These are phyloP conservation scores for Symphodus melops DNA, from an alignment of 2,113 vertebrate species.

Conservation along the genomic window DNA sequence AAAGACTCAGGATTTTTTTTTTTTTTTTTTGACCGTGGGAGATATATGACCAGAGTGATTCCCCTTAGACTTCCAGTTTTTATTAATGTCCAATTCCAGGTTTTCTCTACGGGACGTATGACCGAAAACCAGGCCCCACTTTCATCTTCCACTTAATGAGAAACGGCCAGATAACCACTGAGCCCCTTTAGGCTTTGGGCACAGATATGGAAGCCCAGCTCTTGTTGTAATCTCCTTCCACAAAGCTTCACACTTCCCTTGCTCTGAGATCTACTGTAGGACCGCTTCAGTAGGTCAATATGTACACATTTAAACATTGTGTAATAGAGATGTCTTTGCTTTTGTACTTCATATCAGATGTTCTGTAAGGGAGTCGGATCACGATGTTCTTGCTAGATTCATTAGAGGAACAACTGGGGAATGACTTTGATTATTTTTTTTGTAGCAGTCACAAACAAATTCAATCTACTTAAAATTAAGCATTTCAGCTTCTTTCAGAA, in stretches of 20 bases:
- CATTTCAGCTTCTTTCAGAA: neutral
- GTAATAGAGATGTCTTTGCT: slow-evolving; percentile 50
- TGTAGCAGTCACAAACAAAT: neutral
- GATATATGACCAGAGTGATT: slow-evolving; percentile 62
- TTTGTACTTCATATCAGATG: slow-evolving; percentile 38
- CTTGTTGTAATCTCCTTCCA: slow-evolving; percentile 60
- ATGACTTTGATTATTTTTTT: neutral
- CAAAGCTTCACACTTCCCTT: slow-evolving; percentile 52
- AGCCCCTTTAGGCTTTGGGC: slow-evolving; percentile 61
- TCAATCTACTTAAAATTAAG: no score
- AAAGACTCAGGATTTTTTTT: slow-evolving; percentile 46
- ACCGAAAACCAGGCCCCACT: slow-evolving; percentile 63
- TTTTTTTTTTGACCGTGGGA: slow-evolving; percentile 17
- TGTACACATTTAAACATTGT: slow-evolving; percentile 68
- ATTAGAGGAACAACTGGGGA: neutral
- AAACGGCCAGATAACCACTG: slow-evolving; percentile 75
- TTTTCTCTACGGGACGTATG: slow-evolving; percentile 72
- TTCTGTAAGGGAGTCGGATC: neutral
- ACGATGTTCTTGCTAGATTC: slow-evolving; percentile 1
- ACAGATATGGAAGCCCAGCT: slow-evolving; percentile 57
- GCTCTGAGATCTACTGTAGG: slow-evolving; percentile 50
- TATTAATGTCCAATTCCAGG: slow-evolving; percentile 71
- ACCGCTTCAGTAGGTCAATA: slow-evolving; percentile 69
- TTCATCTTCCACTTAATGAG: slow-evolving; percentile 77
- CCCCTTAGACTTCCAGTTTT: slow-evolving; percentile 61